A percentile compares a stretch with the other conserved stretches of the same genome.
phyloP scores from a whole-genome alignment of 2,888 invertebrate species.

The Scelioninae gen. 1 region DNA sequence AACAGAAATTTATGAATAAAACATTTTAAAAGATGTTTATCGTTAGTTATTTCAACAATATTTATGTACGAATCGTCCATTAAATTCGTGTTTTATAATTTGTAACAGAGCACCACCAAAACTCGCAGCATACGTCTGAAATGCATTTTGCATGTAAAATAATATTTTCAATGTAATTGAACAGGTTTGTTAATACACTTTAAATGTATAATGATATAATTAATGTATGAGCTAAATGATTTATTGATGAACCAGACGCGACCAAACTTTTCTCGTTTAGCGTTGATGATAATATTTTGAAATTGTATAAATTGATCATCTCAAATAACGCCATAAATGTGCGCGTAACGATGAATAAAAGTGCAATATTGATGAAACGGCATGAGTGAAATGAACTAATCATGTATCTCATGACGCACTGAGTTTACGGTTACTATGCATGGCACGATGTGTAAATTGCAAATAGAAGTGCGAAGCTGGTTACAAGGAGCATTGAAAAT shows the following conservation, averaged over 20 bases:
- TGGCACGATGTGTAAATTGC: slow-evolving; percentile 46
- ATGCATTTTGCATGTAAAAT: not conserved
- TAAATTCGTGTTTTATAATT: no score
- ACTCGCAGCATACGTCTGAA: not conserved
- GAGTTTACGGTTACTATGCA: slow-evolving; percentile 28
- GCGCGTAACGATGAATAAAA: slow-evolving; percentile 18
- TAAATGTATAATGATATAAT: not conserved
- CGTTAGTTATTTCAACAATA: no score
- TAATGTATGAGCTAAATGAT: no score
- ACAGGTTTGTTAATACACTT: not conserved
- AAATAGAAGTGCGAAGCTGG: slow-evolving; percentile 50
- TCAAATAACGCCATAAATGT: not conserved
- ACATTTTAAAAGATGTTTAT: no score
- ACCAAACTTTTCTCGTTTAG: not conserved
- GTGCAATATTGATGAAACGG: slow-evolving; percentile 45
- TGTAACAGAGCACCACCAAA: no score
- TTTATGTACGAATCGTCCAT: no score
- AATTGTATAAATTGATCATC: slow-evolving; percentile 2
- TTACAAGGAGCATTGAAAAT: slow-evolving; percentile 59
- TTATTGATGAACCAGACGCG: not conserved
- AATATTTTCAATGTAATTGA: not conserved
- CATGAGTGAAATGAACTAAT: slow-evolving; percentile 47
- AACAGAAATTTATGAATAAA: no score
- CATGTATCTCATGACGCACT: slow-evolving; percentile 18
- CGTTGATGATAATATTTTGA: not conserved